Base-by-base conservation (phyloP, 2,888 invertebrate species). In the Anagyrus pseudococci region DNA sequence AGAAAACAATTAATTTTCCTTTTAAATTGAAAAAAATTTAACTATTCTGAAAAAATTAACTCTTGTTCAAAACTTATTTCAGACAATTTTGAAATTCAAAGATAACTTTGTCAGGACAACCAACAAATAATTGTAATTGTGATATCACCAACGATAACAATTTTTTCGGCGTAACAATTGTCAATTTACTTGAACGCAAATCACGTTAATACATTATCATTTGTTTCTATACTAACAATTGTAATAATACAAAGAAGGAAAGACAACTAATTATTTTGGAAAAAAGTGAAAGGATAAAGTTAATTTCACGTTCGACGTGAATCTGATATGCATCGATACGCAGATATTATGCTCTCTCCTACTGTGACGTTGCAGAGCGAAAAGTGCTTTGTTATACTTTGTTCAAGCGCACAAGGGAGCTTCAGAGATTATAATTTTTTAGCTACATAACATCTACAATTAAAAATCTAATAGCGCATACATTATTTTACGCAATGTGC, bases 391-490 rank as follows among this genome's bases (percentile, higher is more conserved):
- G 49, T 53, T 48, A 22, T 20, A 52, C 52, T 52, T 57, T 44
- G 40, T 25, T 49, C 15, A 54, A 46, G 49, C 50, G 29, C 37
- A 20, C 25, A 44, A 43, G 15, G 22, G 17, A 26, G 43, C 26
- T 46, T 61, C 20, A n/a, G 20, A 58, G 49, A 58, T 50, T 53
- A 48, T 54, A 47, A 19, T 64, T 65, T 49, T 33, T 64, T 49
- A 66, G 64, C 66, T 58, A 62, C 58, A 61, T 62, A 62, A 66
- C 64, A 68, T 59, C 57, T 67, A 59, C 50, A 64, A 48, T 68
- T 63, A 70, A 70, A 64, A 69, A 56, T 72, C 67, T 71, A 71
- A 69, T 68, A 68, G 70, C 69, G 13, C 58, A 46, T 29, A 29
- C 54, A 67, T 69, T 65, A 68, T 68, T 55, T 69, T 67, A 64